Conservation (phyloP, 2,113 vertebrate genomes). For the Corythaixoides concolor region DNA sequence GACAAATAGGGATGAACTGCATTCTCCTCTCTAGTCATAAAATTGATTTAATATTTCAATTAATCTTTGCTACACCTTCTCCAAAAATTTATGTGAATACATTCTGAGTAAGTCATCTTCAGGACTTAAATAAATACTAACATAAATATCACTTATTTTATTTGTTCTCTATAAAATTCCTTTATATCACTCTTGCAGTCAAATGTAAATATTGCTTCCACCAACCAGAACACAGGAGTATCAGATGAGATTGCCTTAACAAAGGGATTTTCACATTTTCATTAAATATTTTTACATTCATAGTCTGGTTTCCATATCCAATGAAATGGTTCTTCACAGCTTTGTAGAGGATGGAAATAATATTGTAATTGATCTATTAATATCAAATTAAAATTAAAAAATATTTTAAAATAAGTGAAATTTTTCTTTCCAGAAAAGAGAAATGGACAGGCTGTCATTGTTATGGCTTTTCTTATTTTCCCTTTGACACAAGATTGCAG, state of each 20-base stretch:
- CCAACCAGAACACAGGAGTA: neutral
- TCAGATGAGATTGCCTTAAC: neutral
- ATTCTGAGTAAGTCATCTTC: slow-evolving; percentile 59
- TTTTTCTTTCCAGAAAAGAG: neutral
- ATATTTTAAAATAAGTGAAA: neutral
- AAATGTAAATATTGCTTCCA: neutral
- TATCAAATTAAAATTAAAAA: neutral
- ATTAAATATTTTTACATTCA: neutral
- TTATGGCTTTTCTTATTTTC: neutral
- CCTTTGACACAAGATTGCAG: neutral
- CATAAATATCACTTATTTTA: slow-evolving; percentile 64
- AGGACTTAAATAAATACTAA: slow-evolving; percentile 55
- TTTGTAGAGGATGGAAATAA: neutral
- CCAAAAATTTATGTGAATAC: slow-evolving; percentile 53
- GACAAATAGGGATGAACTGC: slow-evolving; percentile 57
- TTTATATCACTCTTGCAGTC: neutral
- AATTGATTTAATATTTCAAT: slow-evolving; percentile 74
- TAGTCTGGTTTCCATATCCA: neutral
- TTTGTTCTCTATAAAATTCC: slow-evolving; percentile 26
- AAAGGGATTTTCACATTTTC: neutral
- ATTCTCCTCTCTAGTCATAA: slow-evolving; percentile 42
- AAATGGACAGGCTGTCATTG: neutral
- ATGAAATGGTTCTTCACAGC: neutral
- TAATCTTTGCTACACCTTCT: slow-evolving; percentile 65
- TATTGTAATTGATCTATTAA: neutral